A percentile compares a stretch with the other conserved stretches of the same genome.
These are phyloP conservation scores for Aphelenchoides fujianensis DNA, from an alignment of 1,140 invertebrate genomes.

Conservation along the genomic window DNA sequence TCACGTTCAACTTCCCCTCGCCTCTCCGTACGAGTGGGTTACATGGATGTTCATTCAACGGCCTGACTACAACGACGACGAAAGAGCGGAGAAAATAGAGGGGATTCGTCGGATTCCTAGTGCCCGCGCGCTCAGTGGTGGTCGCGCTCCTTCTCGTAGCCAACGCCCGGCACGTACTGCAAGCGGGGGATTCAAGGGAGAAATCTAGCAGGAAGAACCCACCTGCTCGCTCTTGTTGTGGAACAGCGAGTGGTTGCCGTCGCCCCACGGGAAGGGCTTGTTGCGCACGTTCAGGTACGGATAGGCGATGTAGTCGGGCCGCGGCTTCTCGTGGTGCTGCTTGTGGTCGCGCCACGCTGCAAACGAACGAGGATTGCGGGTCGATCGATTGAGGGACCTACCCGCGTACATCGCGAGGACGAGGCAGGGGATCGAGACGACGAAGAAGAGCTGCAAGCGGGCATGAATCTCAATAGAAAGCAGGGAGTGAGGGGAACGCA, in stretches of 20 bases:
- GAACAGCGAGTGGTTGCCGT: constrained; percentile 63
- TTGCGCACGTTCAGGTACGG: constrained; percentile 40
- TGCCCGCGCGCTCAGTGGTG: neutral
- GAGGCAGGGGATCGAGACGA: constrained; percentile 30
- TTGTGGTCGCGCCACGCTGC: constrained; percentile 32
- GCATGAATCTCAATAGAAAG: no score
- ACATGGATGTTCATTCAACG: no score
- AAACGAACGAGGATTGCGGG: no score
- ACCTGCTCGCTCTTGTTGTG: constrained; percentile 51
- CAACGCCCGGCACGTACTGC: constrained; percentile 40
- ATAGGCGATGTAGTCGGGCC: constrained; percentile 41
- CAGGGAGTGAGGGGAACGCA: no score
- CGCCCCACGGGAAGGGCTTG: constrained; percentile 64
- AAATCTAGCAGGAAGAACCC: neutral
- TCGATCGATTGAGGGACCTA: no score
- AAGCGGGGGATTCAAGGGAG: constrained; percentile 2
- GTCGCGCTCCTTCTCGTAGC: constrained; percentile 36
- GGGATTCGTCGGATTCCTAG: no score
- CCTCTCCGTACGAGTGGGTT: no score
- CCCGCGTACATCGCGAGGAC: constrained; percentile 27
- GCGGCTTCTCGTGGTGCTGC: constrained; percentile 26
- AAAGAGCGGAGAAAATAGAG: no score
- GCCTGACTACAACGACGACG: no score
- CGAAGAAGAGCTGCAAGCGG: no score
- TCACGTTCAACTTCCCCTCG: no score